Conservation (phyloP, 2,888 invertebrate genomes). For the Trilocha varians region DNA sequence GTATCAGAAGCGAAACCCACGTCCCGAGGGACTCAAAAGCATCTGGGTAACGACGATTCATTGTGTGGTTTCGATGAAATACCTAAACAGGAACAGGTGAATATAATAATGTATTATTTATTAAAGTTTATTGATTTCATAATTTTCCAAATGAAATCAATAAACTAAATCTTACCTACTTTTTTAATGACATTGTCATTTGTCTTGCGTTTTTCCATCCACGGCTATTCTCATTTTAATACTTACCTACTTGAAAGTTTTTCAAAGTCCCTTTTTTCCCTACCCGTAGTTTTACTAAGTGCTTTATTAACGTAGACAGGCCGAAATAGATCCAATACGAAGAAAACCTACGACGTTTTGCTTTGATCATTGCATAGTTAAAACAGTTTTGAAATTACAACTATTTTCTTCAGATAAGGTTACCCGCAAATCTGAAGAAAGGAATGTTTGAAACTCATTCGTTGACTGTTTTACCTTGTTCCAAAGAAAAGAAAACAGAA, state of each 20-base stretch:
- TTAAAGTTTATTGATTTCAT: no score
- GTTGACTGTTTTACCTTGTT: conserved; percentile 52
- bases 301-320: no score
- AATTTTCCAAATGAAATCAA: no score
- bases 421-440: conserved; percentile 42
- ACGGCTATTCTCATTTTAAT: no score
- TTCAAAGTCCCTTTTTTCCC: no score
- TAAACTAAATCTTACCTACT: no score
- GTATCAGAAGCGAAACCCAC: conserved; percentile 41
- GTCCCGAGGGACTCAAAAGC: conserved; percentile 27
- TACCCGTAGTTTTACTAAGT: no score
- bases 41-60: conserved; percentile 34
- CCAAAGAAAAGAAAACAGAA: conserved; percentile 41
- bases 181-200: no score
- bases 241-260: no score
- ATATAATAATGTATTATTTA: conserved; percentile 7
- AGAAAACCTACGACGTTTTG: no score
- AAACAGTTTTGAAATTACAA: conserved; percentile 3
- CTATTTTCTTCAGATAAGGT: conserved; percentile 30
- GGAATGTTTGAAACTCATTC: conserved; percentile 56
- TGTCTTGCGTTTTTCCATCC: no score
- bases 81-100: conserved; percentile 52
- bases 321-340: no score
- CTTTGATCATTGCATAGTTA: not conserved
- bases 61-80: conserved; percentile 55